phyloP scores from a whole-genome alignment of 2,888 invertebrate genomes.

The Entomobrya multifasciata region DNA sequence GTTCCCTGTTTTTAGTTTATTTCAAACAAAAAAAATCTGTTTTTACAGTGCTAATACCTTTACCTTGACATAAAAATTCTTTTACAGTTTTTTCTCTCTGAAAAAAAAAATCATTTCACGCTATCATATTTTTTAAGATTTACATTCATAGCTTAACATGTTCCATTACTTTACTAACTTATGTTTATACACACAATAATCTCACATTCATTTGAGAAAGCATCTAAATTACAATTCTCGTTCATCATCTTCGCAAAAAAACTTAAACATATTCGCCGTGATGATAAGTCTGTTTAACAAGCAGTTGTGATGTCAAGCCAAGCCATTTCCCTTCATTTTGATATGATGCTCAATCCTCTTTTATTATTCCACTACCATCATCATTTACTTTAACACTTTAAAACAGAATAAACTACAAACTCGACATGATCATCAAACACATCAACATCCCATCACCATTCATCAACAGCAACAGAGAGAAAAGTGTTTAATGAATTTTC shows the following conservation, averaged over 20 bases:
- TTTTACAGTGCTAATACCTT: too few relatives aligned
- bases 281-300: not conserved
- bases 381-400: slow-evolving; percentile 23
- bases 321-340: slow-evolving; percentile 30
- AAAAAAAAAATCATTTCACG: slow-evolving; percentile 24
- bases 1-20: too few relatives aligned
- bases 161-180: not conserved
- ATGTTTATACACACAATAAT: too few relatives aligned
- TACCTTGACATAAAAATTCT: too few relatives aligned
- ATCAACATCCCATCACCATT: slow-evolving; percentile 26
- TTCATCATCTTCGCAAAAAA: not conserved
- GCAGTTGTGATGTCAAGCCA: too few relatives aligned
- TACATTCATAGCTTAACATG: not conserved
- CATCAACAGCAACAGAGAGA: not conserved
- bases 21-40: too few relatives aligned
- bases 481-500: slow-evolving; percentile 50
- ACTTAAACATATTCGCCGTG: too few relatives aligned
- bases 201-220: too few relatives aligned
- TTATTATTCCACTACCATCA: slow-evolving; percentile 1
- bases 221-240: not conserved
- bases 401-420: slow-evolving; percentile 10
- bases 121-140: not conserved
- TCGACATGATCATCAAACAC: slow-evolving; percentile 12
- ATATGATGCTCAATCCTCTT: too few relatives aligned
- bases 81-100: not conserved